Base-by-base conservation (phyloP, 2,888 invertebrate species). In the Agrotis segetum region DNA sequence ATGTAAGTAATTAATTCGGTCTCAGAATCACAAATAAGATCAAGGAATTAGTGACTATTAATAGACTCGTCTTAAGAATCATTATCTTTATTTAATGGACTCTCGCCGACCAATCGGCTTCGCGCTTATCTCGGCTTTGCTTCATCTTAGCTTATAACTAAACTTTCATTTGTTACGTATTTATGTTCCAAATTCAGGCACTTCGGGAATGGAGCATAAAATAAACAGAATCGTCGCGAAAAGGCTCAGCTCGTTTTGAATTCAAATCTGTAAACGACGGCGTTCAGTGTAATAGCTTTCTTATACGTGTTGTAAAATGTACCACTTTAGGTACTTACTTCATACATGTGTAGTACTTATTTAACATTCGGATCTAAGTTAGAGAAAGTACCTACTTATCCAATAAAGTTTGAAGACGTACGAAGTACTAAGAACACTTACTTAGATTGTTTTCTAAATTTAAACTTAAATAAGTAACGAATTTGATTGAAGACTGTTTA, bases 241-340 rank as follows among this genome's bases (percentile, higher is more conserved):
- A 75, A 56, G 67, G 71, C 69, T 63, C 34, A 56, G 55, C 77
- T 80, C 71, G 71, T 83, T 81, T 56, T 59, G 74, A 71, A 83
- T 85, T 83, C 79, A 86, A 85, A 85, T 83, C 81, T 77, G 63
- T 63, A 75, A 81, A 79, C 74, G 78, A 62, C 72, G 63, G 19
- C 75, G 68, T 81, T 79, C 77, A 77, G 75, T 76, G 77, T 84
- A 81, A 86, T 83, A 66, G 74, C 60, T 67, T 78, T 78, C 79
- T 74, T 81, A 81, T 75, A 77, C 58, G 55, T 73, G 83, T 78
- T 77, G 67, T 82, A 68, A 74, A 85, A 76, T 77, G 67, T 78
- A 74, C 74, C 71, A 76, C 70, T 81, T 76, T 75, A 55, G 69
- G 66, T 40, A 34, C 44, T 71, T 46, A 66, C 47, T 62, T 50